phyloP scores from a whole-genome alignment of 2,888 invertebrate genomes.

The Eupithecia inturbata region DNA sequence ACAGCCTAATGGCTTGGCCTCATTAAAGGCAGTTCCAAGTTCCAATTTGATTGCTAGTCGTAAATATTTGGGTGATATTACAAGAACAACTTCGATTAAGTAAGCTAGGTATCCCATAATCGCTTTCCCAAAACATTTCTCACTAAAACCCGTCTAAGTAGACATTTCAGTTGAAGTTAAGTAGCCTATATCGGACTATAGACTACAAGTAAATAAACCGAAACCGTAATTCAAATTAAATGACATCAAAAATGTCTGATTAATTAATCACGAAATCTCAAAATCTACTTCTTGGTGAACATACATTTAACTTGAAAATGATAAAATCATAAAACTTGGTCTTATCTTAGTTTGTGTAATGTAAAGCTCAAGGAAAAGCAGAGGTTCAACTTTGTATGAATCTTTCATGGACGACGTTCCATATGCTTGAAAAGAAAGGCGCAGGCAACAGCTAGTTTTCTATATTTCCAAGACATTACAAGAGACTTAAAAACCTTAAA shows the following conservation, averaged over 20 bases:
- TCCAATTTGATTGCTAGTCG: slow-evolving; percentile 32
- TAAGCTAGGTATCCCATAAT: neutral
- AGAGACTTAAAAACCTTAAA: neutral
- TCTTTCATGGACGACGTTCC: too few species aligned
- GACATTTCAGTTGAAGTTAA: neutral
- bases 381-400: too few species aligned
- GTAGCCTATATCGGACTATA: too few species aligned
- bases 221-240: too few species aligned
- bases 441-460: neutral
- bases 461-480: neutral
- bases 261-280: too few species aligned
- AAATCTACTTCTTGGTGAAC: too few species aligned
- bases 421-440: neutral
- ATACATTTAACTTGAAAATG: neutral
- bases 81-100: slow-evolving; percentile 31
- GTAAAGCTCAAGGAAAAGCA: too few species aligned
- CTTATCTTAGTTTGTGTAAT: neutral
- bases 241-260: neutral
- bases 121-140: neutral
- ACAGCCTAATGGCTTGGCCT: slow-evolving; percentile 19
- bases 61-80: slow-evolving; percentile 34
- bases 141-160: neutral
- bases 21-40: slow-evolving; percentile 28
- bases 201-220: too few species aligned
- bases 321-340: neutral